Base-by-base conservation (phyloP, 2,797 vertebrate species). In the Tarsius wallacei region DNA sequence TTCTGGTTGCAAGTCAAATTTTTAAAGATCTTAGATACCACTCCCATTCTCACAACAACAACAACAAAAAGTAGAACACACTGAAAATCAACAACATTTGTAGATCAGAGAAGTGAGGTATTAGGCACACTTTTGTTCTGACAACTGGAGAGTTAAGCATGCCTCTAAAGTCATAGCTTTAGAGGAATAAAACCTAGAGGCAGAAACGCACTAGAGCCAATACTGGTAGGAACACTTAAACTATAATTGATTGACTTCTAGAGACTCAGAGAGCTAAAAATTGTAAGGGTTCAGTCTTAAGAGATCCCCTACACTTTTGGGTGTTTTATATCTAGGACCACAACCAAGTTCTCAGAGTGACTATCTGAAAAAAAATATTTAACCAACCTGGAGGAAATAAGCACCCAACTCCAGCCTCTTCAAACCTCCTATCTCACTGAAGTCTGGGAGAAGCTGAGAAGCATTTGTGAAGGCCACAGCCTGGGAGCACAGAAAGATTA, bases 271-370 rank as follows among this genome's bases (percentile, higher is more conserved):
- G 4, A 47, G 26, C n/a, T 77, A 53, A 16, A 49, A 83, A 22
- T 31, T 63, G 21, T 33, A 53, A 22, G 31, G 31, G 26, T n/a
- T 1, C 26, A 71, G 5, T 71, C 33, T n/a, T 85, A 70, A 49
- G 3, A 19, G 1, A 2, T 11, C 0, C 1, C 6, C 22, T 19
- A 77, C 3, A 24, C 2, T 21, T 26, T 49, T 71, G 49, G 66
- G 36, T 16, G 24, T 55, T 71, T 83, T 21, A 76, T 14, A 3
- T 49, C 4, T n/a, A 59, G 13, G 24, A 95, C 31, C 8, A 4
- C 33, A 73, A 2, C 7, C 16, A 80, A 6, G 9, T 78, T 31
- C 16, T 78, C 36, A 59, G 11, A 10, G 31, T 64, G 22, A 95
- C 42, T 36, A 33, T 86, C 17, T 33, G 15, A 33, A 21, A 64